These are phyloP conservation scores for Cryptoleucopteryx plumbea DNA, from an alignment of 2,113 vertebrate species.

Conservation along the genomic window DNA sequence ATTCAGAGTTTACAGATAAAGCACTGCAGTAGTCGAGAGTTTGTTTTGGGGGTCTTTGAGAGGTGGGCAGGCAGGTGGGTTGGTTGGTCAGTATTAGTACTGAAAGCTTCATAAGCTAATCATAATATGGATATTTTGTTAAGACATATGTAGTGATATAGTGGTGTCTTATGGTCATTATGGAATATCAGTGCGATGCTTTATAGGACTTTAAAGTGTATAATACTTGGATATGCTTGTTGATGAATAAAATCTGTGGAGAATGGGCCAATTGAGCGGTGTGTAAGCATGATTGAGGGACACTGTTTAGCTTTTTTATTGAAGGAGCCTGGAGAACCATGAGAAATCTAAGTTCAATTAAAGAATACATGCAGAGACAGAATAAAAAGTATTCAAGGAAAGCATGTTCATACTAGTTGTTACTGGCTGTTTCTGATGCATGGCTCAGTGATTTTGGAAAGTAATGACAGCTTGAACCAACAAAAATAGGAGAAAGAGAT, in stretches of 20 bases:
- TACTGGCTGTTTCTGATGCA: neutral
- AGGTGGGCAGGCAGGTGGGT: rapidly evolving
- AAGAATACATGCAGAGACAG: neutral
- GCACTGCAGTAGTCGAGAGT: neutral
- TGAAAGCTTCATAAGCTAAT: neutral
- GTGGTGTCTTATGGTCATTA: neutral
- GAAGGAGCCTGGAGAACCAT: neutral
- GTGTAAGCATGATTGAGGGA: neutral
- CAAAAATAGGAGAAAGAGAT: neutral
- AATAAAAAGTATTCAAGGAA: neutral
- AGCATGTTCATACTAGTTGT: neutral
- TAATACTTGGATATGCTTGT: neutral
- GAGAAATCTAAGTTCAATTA: neutral
- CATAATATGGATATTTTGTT: neutral
- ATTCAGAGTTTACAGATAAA: neutral
- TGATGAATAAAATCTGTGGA: neutral
- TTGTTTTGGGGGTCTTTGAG: neutral
- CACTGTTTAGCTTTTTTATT: neutral
- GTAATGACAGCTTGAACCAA: neutral
- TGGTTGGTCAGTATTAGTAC: neutral
- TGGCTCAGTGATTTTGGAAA: neutral
- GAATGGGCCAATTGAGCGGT: neutral
- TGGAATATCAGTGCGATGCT: neutral
- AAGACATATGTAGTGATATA: neutral
- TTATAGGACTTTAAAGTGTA: neutral